These are phyloP conservation scores for Biston stratarius DNA, from an alignment of 2,888 invertebrate species.

Conservation along the genomic window DNA sequence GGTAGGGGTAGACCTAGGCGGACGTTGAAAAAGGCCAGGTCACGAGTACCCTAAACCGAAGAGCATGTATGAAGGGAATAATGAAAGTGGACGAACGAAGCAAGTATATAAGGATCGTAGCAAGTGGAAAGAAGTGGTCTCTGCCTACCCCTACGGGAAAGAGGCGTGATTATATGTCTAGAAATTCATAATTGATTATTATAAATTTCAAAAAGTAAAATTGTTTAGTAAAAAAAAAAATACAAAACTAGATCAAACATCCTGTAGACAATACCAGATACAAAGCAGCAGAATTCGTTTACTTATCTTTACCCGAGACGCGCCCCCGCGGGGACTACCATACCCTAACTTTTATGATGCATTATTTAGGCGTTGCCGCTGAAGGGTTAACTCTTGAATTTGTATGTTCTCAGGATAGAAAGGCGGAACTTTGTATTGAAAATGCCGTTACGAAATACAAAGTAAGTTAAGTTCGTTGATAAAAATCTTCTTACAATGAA, in stretches of 20 bases:
- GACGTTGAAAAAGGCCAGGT: too few species aligned
- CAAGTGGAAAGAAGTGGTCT: too few species aligned
- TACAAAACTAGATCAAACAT: constrained; percentile 38
- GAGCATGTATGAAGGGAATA: too few species aligned
- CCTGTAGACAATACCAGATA: constrained; percentile 58
- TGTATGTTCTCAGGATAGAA: constrained; percentile 26
- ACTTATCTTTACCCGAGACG: constrained; percentile 74
- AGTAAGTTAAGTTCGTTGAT: too few species aligned
- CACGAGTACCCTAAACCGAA: too few species aligned
- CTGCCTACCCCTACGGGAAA: too few species aligned
- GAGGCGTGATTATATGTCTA: too few species aligned
- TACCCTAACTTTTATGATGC: constrained; percentile 70
- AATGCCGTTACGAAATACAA: neutral
- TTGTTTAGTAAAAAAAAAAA: neutral
- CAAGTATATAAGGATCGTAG: too few species aligned
- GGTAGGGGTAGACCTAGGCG: too few species aligned
- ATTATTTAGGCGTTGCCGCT: constrained; percentile 60
- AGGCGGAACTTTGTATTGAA: neutral
- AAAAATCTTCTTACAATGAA: too few species aligned
- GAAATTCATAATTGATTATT: too few species aligned
- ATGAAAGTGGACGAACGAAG: too few species aligned
- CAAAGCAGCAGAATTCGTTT: constrained; percentile 63
- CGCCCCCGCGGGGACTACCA: constrained; percentile 38
- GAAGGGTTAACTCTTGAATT: constrained; percentile 44
- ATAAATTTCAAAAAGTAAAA: neutral